Evolutionary conservation across 2,888 invertebrate genomes (phyloP).

Genomic region (Netelia melanura): DNA sequence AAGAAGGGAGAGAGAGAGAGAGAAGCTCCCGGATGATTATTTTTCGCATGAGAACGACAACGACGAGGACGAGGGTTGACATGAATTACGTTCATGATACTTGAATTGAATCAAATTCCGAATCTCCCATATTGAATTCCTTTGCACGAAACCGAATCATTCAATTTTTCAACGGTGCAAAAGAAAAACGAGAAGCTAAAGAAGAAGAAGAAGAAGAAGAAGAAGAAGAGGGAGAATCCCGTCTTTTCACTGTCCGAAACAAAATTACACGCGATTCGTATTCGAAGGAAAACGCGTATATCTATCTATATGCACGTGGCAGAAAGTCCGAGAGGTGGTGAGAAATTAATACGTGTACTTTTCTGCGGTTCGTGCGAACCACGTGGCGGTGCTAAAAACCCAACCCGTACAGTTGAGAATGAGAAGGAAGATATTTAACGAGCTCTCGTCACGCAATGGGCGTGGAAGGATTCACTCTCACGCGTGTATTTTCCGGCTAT

Average conservation of each 20-base stretch:
- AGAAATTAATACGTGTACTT: slow-evolving; percentile 54
- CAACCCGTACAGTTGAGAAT: slow-evolving; percentile 63
- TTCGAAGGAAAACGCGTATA: slow-evolving; percentile 1
- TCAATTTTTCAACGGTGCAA: slow-evolving; percentile 4
- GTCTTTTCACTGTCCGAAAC: slow-evolving; percentile 51
- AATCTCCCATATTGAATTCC: slow-evolving; percentile 53
- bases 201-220: background rate
- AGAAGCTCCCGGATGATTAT: slow-evolving; percentile 47
- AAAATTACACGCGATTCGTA: slow-evolving; percentile 48
- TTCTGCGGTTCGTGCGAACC: slow-evolving; percentile 53
- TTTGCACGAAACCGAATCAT: slow-evolving; percentile 46
- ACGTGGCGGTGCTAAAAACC: slow-evolving; percentile 65
- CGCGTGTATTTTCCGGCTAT: slow-evolving; percentile 30
- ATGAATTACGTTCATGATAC: slow-evolving; percentile 61
- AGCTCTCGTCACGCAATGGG: slow-evolving; percentile 82
- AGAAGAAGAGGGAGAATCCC: background rate
- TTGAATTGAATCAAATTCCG: slow-evolving; percentile 65
- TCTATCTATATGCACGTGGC: background rate
- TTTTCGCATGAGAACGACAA: slow-evolving; percentile 24
- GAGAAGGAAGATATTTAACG: slow-evolving; percentile 77
- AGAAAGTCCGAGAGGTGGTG: slow-evolving; percentile 34
- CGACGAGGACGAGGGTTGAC: slow-evolving; percentile 60
- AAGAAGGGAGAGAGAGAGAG: too few species aligned
- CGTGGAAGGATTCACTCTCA: slow-evolving; percentile 75
- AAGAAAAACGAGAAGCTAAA: slow-evolving; percentile 7